These are phyloP conservation scores for Cyclargus thomasi DNA, from an alignment of 1,140 invertebrate genomes.

Conservation along the genomic window DNA sequence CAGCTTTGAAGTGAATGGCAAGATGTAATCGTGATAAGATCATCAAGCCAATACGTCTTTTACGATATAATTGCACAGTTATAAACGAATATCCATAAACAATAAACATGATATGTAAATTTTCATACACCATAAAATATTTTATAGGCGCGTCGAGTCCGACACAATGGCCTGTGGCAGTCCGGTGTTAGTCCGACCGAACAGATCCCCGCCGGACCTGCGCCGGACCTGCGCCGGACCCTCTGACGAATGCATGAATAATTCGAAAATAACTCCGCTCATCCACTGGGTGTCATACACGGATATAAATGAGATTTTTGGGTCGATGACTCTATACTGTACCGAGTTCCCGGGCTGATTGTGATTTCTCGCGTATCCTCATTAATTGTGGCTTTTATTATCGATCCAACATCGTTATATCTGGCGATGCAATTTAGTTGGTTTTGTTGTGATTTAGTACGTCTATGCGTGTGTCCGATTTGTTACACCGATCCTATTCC, in stretches of 20 bases:
- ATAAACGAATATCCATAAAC: conserved; percentile 13
- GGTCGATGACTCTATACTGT: conserved; percentile 46
- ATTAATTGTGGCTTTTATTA: conserved; percentile 33
- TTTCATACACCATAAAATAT: conserved; percentile 15
- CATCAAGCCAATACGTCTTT: neutral
- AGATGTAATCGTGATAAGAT: neutral
- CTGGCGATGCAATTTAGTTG: conserved; percentile 14
- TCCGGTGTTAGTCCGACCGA: conserved; percentile 41
- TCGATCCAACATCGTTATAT: conserved; percentile 18
- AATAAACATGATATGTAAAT: conserved; percentile 11
- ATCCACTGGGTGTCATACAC: conserved; percentile 49
- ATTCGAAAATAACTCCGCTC: conserved; percentile 60
- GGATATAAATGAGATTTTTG: conserved; percentile 47
- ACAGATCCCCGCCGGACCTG: conserved; percentile 66
- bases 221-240: conserved; percentile 64
- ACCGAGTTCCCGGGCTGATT: conserved; percentile 28
- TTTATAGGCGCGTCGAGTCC: conserved; percentile 12
- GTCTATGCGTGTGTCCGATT: neutral
- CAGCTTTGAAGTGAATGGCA: neutral
- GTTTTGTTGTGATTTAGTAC: conserved; percentile 6
- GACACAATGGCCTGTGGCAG: conserved; percentile 19
- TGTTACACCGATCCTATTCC: no score
- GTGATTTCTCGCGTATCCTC: conserved; percentile 28
- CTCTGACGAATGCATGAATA: conserved; percentile 65
- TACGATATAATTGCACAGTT: conserved; percentile 10